A percentile compares a stretch with the other conserved stretches of the same genome.
phyloP scores from a whole-genome alignment of 2,888 invertebrate genomes.

The Clepsis dumicolana region DNA sequence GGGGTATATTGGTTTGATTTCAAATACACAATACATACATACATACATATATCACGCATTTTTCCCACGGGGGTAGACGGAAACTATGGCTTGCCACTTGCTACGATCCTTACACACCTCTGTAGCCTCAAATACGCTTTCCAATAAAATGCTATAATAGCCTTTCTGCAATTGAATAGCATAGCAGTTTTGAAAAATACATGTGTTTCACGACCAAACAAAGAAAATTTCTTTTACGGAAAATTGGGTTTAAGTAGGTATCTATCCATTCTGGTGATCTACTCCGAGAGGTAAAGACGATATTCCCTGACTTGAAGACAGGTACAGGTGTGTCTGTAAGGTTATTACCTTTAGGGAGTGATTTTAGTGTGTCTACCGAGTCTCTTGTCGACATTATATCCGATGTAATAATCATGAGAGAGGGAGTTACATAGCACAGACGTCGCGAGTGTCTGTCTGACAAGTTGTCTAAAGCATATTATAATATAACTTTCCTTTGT shows the following conservation, averaged over 20 bases:
- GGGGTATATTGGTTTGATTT: too few species aligned
- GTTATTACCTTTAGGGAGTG: slow-evolving; percentile 35
- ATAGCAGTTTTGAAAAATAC: background rate
- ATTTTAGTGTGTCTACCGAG: slow-evolving; percentile 23
- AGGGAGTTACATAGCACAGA: slow-evolving; percentile 45
- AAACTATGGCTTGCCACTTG: too few species aligned
- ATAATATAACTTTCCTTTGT: slow-evolving; percentile 41
- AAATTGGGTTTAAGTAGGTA: background rate
- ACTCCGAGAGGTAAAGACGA: background rate
- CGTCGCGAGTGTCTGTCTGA: slow-evolving; percentile 56
- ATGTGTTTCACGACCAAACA: too few species aligned
- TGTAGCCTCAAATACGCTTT: too few species aligned
- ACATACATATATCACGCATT: too few species aligned
- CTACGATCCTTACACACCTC: too few species aligned
- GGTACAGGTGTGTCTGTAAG: slow-evolving; percentile 35
- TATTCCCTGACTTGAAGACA: slow-evolving; percentile 18
- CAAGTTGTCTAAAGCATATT: slow-evolving; percentile 54
- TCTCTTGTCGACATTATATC: slow-evolving; percentile 38
- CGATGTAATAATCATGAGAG: slow-evolving; percentile 37
- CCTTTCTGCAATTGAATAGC: background rate
- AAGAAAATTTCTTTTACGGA: background rate
- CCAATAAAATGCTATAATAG: too few species aligned
- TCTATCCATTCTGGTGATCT: background rate
- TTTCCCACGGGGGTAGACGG: too few species aligned
- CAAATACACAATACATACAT: too few species aligned